Percentiles rank a stretch among this genome's conserved stretches.
These are phyloP conservation scores for Melierax canorus DNA, from an alignment of 2,113 vertebrate genomes.

Conservation along the genomic window DNA sequence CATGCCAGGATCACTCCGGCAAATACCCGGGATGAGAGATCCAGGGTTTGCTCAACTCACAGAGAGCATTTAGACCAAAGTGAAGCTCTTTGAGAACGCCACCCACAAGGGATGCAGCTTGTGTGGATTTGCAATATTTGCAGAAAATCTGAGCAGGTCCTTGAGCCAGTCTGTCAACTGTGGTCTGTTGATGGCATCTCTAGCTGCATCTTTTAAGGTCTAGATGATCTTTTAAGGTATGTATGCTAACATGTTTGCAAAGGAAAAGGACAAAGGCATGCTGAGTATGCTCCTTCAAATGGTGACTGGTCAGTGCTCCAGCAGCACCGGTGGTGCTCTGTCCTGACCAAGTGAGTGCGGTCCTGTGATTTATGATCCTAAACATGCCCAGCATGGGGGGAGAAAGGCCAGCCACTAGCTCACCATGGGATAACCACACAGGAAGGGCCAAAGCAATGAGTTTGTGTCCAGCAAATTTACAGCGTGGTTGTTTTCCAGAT, in stretches of 20 bases:
- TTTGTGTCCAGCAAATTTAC: neutral
- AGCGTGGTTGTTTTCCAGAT: neutral
- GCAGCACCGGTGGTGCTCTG: neutral
- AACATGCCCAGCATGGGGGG: fast-evolving
- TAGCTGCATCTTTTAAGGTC: neutral
- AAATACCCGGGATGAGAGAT: neutral
- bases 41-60: neutral
- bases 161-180: neutral
- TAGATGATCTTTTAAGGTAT: neutral
- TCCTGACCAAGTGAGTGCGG: neutral
- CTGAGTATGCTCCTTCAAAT: neutral
- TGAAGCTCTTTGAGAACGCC: neutral
- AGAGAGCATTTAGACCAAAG: neutral
- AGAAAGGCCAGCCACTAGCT: neutral
- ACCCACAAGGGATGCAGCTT: neutral
- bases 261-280: neutral
- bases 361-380: neutral
- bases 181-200: neutral
- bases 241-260: neutral
- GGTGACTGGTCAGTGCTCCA: neutral
- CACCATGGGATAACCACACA: neutral
- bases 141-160: neutral
- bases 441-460: neutral
- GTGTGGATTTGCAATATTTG: neutral
- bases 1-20: fast-evolving